Evolutionary conservation across 2,797 vertebrate genomes (phyloP).

Genomic region (Tragopan temminckii): DNA sequence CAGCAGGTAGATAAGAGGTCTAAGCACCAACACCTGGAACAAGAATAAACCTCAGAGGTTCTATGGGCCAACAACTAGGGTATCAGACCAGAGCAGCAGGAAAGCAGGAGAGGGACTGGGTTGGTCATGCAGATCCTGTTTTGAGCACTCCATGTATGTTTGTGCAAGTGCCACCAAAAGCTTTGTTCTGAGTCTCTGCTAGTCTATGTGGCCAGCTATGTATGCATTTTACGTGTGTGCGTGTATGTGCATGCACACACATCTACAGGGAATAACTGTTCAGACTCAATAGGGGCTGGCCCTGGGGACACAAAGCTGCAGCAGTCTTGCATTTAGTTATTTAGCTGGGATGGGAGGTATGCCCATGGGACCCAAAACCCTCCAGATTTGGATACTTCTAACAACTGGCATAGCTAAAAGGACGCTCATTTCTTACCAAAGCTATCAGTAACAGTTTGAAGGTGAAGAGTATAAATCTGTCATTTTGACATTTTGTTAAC

Average conservation of each 20-base stretch:
- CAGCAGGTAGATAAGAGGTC: neutral
- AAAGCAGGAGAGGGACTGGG: neutral
- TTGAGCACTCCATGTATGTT: neutral
- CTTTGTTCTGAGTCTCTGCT: neutral
- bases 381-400: neutral
- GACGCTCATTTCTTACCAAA: neutral
- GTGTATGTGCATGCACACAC: fast-evolving
- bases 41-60: fast-evolving
- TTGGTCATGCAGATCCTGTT: fast-evolving
- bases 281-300: neutral
- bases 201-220: neutral
- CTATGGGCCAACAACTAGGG: neutral
- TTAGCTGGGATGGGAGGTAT: neutral
- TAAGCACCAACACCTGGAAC: neutral
- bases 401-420: neutral
- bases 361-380: neutral
- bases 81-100: fast-evolving
- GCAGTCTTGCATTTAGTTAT: neutral
- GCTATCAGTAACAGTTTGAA: neutral
- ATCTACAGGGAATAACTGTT: fast-evolving
- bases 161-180: neutral
- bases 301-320: neutral
- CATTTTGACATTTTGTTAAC: too few species aligned
- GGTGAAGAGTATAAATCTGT: neutral
- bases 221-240: fast-evolving